Evolutionary conservation across 2,797 vertebrate genomes (phyloP).

Genomic region (Hoplostethus mediterraneus): DNA sequence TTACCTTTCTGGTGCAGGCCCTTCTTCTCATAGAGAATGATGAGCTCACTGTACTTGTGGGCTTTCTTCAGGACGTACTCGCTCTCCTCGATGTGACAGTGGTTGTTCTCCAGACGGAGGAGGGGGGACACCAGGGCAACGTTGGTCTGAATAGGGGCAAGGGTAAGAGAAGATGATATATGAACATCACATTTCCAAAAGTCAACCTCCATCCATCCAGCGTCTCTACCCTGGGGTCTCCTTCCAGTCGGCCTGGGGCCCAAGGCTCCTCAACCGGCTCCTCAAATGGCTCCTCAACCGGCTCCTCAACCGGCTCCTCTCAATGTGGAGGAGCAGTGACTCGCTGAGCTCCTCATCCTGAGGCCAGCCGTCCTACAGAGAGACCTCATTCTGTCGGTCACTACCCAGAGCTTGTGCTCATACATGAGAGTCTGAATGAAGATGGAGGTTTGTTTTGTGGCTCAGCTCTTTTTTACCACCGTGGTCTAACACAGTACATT

Average conservation of each 20-base stretch:
- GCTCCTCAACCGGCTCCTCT: too few species aligned
- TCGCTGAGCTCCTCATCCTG: too few species aligned
- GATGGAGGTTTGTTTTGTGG: slow-evolving; percentile 1
- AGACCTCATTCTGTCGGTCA: too few species aligned
- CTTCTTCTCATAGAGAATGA: slow-evolving; percentile 99
- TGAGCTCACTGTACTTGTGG: slow-evolving; percentile 98
- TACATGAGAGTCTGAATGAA: too few species aligned
- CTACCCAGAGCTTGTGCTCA: too few species aligned
- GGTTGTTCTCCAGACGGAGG: slow-evolving; percentile 97
- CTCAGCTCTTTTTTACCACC: not conserved
- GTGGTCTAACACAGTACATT: not conserved
- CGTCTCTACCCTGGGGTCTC: too few species aligned
- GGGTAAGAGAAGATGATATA: not conserved
- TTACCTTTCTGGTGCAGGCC: slow-evolving; percentile 97
- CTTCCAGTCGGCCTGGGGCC: too few species aligned
- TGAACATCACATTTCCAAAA: slow-evolving; percentile 10
- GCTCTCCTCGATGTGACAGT: slow-evolving; percentile 98
- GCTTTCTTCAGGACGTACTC: slow-evolving; percentile 98
- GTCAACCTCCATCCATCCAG: too few species aligned
- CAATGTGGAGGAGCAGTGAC: too few species aligned
- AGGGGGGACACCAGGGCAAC: slow-evolving; percentile 96
- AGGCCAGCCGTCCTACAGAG: too few species aligned
- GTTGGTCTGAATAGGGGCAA: slow-evolving; percentile 87
- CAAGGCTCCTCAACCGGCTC: too few species aligned
- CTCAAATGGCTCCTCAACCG: too few species aligned